Base-by-base conservation (phyloP, 2,797 vertebrate genomes). In the Microctenopoma lineatum region DNA sequence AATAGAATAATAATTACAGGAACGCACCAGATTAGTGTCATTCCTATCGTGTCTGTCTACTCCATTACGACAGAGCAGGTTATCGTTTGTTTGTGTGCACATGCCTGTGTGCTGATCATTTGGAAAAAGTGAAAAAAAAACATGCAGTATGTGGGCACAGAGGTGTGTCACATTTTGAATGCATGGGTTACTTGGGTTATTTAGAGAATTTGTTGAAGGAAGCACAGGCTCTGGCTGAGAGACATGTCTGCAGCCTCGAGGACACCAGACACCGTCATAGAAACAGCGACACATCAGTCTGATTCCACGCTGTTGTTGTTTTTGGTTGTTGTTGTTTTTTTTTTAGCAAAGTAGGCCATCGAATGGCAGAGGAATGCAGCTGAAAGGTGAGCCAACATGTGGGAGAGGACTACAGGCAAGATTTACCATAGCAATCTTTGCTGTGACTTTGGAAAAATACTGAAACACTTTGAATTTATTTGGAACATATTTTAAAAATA, bases 1-100 rank as follows among this genome's bases (percentile, higher is more conserved):
- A 32, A 63, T 59, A 70, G 64, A 66, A 81, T 77, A 85, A 87
- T 76, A 69, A 85, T 88, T 85, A 87, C 3, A 9, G 44, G 56
- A 77, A 89, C 78, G 68, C 53, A 59, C 9, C 56, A 41, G 80
- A 76, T 80, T 38, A 14, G 52, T 63, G 45, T 58, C 83, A 59
- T 86, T 80, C 72, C 70, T 67, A 2, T 59, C 70, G 9, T 59
- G 25, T 60, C 46, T 62, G 21, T 26, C 41, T 32, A 27, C 42
- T 68, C 59, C 34, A 32, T 66, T 63, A 27, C 73, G 67, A 70
- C 70, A 45, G 63, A 12, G 29, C 29, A 61, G 65, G 6, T 54
- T 53, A 74, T 53, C 66, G 50, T 70, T 47, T 75, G 44, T 56
- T 61, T 59, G 34, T 52, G 41, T 44, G 46, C 63, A 32, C 63